phyloP scores from a whole-genome alignment of 2,888 invertebrate species.

The Papilio gigon region DNA sequence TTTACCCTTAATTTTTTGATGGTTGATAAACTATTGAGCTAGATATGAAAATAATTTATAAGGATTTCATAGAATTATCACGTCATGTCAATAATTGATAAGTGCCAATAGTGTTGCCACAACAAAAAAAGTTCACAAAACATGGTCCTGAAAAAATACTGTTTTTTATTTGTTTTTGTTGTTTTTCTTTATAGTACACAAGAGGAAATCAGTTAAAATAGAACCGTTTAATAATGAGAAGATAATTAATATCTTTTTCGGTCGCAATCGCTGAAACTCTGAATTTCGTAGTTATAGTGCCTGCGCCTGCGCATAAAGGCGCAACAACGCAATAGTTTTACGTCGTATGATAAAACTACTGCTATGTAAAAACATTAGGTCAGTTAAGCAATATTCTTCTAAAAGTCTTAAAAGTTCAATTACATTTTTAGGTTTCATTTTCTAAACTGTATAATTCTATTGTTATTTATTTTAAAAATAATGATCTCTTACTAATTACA shows the following conservation, averaged over 20 bases:
- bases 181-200: background rate
- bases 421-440: background rate
- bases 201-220: background rate
- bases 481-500: background rate
- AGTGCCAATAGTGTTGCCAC: constrained; percentile 22
- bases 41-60: constrained; percentile 8
- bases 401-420: background rate
- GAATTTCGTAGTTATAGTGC: no score
- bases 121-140: background rate
- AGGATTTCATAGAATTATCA: constrained; percentile 37
- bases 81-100: constrained; percentile 29
- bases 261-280: background rate
- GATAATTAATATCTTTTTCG: background rate
- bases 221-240: no score
- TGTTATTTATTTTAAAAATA: background rate
- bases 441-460: background rate
- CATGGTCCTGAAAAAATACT: background rate
- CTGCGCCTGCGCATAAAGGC: no score
- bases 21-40: constrained; percentile 1
- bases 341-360: background rate
- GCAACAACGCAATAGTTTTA: no score
- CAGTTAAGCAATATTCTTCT: background rate
- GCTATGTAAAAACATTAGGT: background rate
- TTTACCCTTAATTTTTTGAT: constrained; percentile 5
- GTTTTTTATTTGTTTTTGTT: background rate